Conservation (phyloP, 2,797 vertebrate species). For the Sebastes itinus region DNA sequence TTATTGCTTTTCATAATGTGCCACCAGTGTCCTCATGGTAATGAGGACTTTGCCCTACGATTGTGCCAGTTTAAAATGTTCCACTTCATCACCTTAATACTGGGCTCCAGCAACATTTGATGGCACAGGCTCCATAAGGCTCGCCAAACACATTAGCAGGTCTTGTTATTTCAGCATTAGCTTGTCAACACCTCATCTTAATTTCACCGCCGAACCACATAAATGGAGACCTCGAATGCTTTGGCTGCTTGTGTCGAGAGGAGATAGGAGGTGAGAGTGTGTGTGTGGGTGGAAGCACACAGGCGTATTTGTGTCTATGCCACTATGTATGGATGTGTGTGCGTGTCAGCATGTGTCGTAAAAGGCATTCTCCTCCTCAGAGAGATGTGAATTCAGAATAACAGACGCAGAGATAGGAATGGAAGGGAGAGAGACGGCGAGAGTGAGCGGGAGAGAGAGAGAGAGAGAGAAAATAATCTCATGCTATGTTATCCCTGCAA, state of each 20-base stretch:
- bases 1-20: conserved; percentile 77
- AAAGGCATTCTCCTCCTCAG: conserved; percentile 69
- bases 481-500: conserved; percentile 82
- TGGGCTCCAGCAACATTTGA: conserved; percentile 58
- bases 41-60: conserved; percentile 73
- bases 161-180: conserved; percentile 74
- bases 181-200: conserved; percentile 74
- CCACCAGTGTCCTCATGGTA: conserved; percentile 63
- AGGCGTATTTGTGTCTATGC: conserved; percentile 55
- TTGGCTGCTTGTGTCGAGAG: conserved; percentile 55
- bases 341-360: conserved; percentile 62
- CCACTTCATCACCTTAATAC: conserved; percentile 74
- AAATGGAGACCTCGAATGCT: conserved; percentile 64
- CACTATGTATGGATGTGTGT: conserved; percentile 48
- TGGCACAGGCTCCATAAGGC: conserved; percentile 64
- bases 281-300: conserved; percentile 63
- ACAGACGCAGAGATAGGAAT: conserved; percentile 65
- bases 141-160: conserved; percentile 62
- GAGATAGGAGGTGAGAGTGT: conserved; percentile 64
- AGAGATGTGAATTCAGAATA: conserved; percentile 74
- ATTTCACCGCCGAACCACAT: conserved; percentile 65
- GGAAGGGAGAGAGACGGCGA: conserved; percentile 45
- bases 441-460: conserved; percentile 42
- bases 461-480: conserved; percentile 75
- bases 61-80: conserved; percentile 74